These are phyloP conservation scores for Poecile atricapillus DNA, from an alignment of 2,113 vertebrate genomes.

Conservation along the genomic window DNA sequence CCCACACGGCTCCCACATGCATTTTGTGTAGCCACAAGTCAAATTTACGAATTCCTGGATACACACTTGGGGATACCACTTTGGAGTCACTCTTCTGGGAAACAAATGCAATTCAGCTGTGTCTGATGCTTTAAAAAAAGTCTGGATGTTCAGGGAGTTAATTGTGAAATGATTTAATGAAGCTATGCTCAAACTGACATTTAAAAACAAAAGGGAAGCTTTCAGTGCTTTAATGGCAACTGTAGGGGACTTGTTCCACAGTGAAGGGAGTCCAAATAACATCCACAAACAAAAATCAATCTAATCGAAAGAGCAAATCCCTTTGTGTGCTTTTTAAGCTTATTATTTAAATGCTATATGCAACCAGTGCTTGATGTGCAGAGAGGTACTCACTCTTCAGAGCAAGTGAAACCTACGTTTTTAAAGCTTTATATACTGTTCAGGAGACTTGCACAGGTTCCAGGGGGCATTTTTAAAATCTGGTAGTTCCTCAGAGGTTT, in stretches of 20 bases:
- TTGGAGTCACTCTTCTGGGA: slow-evolving; percentile 63
- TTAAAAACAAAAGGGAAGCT: slow-evolving; percentile 69
- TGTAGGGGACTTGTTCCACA: slow-evolving; percentile 65
- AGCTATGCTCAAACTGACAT: slow-evolving; percentile 65
- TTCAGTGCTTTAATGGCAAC: slow-evolving; percentile 67
- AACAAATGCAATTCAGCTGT: slow-evolving; percentile 56
- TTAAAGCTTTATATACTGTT: neutral
- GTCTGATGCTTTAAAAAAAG: slow-evolving; percentile 51
- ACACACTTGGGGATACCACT: slow-evolving; percentile 55
- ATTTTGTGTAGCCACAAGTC: slow-evolving; percentile 62
- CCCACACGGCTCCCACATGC: slow-evolving; percentile 60
- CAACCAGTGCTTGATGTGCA: neutral
- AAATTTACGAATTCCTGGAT: slow-evolving; percentile 56
- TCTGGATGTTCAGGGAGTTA: slow-evolving; percentile 62
- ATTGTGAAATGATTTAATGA: slow-evolving; percentile 68
- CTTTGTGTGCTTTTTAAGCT: slow-evolving; percentile 59
- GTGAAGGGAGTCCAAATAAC: slow-evolving; percentile 64
- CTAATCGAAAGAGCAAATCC: slow-evolving; percentile 65
- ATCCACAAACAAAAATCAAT: slow-evolving; percentile 70
- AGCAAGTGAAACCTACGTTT: neutral
- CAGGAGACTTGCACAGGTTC: slow-evolving; percentile 15
- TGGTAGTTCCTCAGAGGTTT: neutral
- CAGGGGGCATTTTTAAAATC: neutral
- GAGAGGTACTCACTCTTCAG: slow-evolving; percentile 1
- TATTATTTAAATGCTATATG: slow-evolving; percentile 65